Conservation (phyloP, 2,113 vertebrate genomes). For the Bostrychus sinensis region DNA sequence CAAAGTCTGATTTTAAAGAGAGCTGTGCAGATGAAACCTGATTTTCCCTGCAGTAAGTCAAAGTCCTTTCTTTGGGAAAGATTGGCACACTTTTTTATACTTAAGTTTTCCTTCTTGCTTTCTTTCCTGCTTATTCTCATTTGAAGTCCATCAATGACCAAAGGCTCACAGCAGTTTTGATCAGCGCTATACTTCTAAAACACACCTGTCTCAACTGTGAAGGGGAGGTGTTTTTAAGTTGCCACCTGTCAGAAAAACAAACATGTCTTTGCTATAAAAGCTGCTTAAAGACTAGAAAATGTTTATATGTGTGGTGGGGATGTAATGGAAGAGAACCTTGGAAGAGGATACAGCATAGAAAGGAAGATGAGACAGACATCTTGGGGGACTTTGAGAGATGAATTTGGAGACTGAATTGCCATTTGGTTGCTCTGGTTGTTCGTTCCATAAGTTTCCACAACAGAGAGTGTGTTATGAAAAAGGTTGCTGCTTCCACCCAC, state of each 20-base stretch:
- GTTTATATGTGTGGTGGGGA: constrained; percentile 25
- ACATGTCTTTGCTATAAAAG: constrained; percentile 53
- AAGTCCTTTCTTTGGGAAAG: constrained; percentile 54
- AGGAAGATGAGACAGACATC: constrained; percentile 33
- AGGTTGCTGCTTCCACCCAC: constrained; percentile 45
- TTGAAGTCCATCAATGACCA: constrained; percentile 64
- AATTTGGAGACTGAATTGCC: constrained; percentile 29
- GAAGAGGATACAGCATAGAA: constrained; percentile 31
- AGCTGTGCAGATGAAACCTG: constrained; percentile 58
- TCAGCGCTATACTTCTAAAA: constrained; percentile 58
- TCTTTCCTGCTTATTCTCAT: constrained; percentile 33
- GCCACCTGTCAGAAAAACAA: constrained; percentile 69
- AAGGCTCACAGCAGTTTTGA: constrained; percentile 55
- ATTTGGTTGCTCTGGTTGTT: constrained; percentile 24
- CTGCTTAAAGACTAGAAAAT: constrained; percentile 49
- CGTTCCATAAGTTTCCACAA: constrained; percentile 23
- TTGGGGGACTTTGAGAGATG: constrained; percentile 29
- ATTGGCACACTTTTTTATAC: constrained; percentile 32
- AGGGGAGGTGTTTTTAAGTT: constrained; percentile 37
- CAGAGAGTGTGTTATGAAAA: constrained; percentile 21
- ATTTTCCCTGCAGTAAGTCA: constrained; percentile 58
- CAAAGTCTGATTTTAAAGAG: constrained; percentile 49
- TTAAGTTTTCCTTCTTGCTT: constrained; percentile 37
- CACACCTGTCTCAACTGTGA: constrained; percentile 57
- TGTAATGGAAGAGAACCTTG: constrained; percentile 37